Base-by-base conservation (phyloP, 2,888 invertebrate genomes). In the Trissolcus japonicus region DNA sequence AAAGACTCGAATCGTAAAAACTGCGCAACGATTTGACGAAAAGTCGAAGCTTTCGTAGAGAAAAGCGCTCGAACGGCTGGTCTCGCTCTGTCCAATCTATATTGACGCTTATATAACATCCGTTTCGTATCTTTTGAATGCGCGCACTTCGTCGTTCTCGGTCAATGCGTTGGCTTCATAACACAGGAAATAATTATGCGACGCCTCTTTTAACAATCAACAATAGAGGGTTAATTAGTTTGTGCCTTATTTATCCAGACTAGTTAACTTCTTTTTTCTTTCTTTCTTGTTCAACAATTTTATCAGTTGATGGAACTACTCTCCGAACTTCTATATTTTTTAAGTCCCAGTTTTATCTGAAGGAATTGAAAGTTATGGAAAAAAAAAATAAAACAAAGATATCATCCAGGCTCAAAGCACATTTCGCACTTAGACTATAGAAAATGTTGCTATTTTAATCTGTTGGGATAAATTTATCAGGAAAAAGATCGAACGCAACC, bases 161-260 rank as follows among this genome's bases (percentile, higher is more conserved):
- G 74, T 67, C 74, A 74, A 74, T 74, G 74, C 62, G 67, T 74
- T 57, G 21, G 67, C 68, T 63, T 75, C 57, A 68, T 54, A 63
- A 56, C 59, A 63, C 74, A 75, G 74, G 74, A 75, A 75, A 75
- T 75, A 75, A 75, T 75, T 75, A 75, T 68, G 59, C 74, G 62
- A 67, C 74, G 63, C 57, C 67, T 59, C 57, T 75, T 68, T 68
- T 63, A 62, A 66, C 63, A 75, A 75, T 74, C 67, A 67, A 75
- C 74, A 75, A 75, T 68, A 59, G 68, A 68, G 61, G 67, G 67
- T 75, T 75, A 75, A 75, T 75, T 75, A 68, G 67, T 67, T 67
- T 68, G 21, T 75, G 74, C 62, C 74, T 68, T 67, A 68, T 75
- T 75, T 75, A 68, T 57, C 48, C 61, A 56, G 57, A 46, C 46